Base-by-base conservation (phyloP, 2,113 vertebrate species). In the Chauna torquata region DNA sequence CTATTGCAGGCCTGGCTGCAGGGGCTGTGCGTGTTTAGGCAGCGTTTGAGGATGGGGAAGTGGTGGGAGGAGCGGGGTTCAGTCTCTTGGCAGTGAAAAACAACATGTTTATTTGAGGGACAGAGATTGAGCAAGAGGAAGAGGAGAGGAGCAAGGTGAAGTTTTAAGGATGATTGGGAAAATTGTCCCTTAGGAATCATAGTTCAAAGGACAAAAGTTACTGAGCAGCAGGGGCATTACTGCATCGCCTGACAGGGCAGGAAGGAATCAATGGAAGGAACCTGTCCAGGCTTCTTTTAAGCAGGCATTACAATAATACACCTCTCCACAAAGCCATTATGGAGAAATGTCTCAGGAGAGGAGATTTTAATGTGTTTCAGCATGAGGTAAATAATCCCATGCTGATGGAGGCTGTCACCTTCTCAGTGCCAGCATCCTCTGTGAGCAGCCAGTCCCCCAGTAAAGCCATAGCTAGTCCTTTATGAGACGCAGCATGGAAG, bases 341-440 rank as follows among this genome's bases (percentile, higher is more conserved):
- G 57, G 84, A 94, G 69, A 92, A 92, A 66, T 30, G 79, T 93
- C 94, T 95, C 49, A 9, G 74, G 86, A 90, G 90, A 90, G 77
- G 68, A 90, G 95, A 65, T 85, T 82, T 94, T 92, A 89, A 86
- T 95, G 78, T 38, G 24, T 93, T 96, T 90, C 87, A 70, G 76
- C 77, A 59, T 40, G 96, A 90, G 82, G 82, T 84, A 96, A 94
- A 91, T 69, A 69, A 89, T 81, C 22, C 88, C 49, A 14, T 30
- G 42, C 86, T 86, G 96, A 72, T n/a, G 72, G 86, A 85, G 52
- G 64, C 80, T 93, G 83, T 47, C 54, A 76, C 57, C 65, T 30
- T 91, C 78, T 82, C 62, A n/a, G 58, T 78, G 52, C 89, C 92
- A 93, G 85, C 70, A 75, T 83, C 49, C 22, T 87, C 58, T 25